phyloP scores from a whole-genome alignment of 2,113 vertebrate genomes.

The Oryzias melastigma region DNA sequence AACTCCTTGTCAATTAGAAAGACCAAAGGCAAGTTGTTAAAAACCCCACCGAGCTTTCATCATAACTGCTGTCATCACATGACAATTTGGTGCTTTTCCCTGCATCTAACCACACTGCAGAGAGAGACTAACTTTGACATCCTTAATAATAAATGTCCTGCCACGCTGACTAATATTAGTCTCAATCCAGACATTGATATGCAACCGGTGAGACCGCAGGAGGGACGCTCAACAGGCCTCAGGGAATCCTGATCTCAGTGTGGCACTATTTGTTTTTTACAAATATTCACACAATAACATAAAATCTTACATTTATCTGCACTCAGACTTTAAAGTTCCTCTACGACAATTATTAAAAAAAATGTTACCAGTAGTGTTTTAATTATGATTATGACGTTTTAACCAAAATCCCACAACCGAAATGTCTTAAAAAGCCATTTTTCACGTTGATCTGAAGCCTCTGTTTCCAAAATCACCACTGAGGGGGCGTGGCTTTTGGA shows the following conservation, averaged over 20 bases:
- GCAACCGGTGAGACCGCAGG: constrained; percentile 24
- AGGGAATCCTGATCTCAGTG: constrained; percentile 8
- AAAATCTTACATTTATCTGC: no score
- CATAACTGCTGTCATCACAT: constrained; percentile 26
- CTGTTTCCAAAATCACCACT: no score
- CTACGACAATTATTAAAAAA: no score
- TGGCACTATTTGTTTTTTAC: constrained; percentile 21
- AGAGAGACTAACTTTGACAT: constrained; percentile 21
- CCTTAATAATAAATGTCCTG: constrained; percentile 26
- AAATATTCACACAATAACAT: constrained; percentile 13
- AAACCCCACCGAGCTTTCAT: constrained; percentile 38
- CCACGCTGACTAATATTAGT: constrained; percentile 40
- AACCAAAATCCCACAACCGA: no score
- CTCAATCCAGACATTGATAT: constrained; percentile 33
- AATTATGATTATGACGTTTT: no score
- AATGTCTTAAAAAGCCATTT: no score
- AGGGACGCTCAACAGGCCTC: constrained; percentile 35
- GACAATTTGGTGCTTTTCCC: constrained; percentile 24
- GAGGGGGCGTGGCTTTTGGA: no score
- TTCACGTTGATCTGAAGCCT: no score
- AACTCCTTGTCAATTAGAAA: constrained; percentile 45
- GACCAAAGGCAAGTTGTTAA: constrained; percentile 50
- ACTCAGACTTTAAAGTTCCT: no score
- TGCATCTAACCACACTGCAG: neutral
- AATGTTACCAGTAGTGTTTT: no score